Base-by-base conservation (phyloP, 2,113 vertebrate species). In the Anhinga anhinga region DNA sequence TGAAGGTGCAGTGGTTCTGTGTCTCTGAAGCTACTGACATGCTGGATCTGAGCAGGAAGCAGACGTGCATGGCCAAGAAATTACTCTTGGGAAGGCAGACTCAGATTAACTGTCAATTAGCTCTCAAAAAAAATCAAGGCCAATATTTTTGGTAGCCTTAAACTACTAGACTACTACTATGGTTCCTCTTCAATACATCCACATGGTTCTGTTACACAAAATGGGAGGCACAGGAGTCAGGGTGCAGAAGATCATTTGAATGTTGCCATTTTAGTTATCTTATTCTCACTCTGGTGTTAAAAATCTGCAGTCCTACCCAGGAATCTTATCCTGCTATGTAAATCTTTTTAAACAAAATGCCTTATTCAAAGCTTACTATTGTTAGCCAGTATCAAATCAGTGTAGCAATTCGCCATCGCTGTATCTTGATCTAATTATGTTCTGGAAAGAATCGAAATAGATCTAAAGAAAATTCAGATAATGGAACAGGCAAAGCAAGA, bases 381-480 rank as follows among this genome's bases (percentile, higher is more conserved):
- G 93, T 94, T 90, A 93, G 61, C 72, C 3, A 49, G 56, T 96
- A 95, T 70, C 81, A 93, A 96, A 97, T 95, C 96, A 91, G 94
- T 63, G 86, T 29, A 88, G 90, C 93, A 88, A 96, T 92, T 78
- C 16, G 30, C 94, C 87, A 87, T 71, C 1, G 80, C 13, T 40
- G 11, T 92, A 96, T 96, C 97, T 96, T 94, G 95, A 97, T 96
- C 93, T 96, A 96, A 97, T 97, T 97, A 96, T 2, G 19, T 90
- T 93, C 94, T 96, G 94, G 86, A 91, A 87, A 90, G 91, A 94
- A 93, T 86, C 1, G 44, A 95, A 97, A 97, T 80, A 97, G 96
- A 97, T 96, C 97, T 97, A 70, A 97, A 93, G 94, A 96, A 96
- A 96, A 97, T 91, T 85, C 86, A 92, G 96, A 98, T 97, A 97